A percentile compares a stretch with the other conserved stretches of the same genome.
Conservation (phyloP, 2,797 vertebrate genomes). For the Diplodus sargus region DNA sequence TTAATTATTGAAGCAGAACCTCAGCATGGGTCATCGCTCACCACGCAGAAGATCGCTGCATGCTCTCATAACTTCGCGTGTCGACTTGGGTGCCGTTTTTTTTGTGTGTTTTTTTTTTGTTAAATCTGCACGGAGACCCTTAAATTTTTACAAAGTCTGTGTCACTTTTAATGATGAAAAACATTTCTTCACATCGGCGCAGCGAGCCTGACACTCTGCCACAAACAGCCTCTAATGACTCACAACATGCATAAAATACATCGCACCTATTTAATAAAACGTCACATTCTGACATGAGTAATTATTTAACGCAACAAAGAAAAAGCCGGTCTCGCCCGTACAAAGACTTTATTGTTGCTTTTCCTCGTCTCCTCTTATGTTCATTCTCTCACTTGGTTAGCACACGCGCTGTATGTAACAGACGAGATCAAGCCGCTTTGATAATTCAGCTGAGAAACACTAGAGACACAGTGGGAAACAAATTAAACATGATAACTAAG, state of each 20-base stretch:
- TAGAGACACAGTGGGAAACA: slow-evolving; percentile 66
- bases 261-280: slow-evolving; percentile 31
- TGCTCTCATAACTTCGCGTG: slow-evolving; percentile 20
- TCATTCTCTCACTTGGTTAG: slow-evolving; percentile 30
- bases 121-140: slow-evolving; percentile 28
- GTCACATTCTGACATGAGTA: slow-evolving; percentile 8
- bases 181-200: too few species aligned
- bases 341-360: slow-evolving; percentile 16
- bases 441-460: slow-evolving; percentile 65
- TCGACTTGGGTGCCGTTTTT: slow-evolving; percentile 16
- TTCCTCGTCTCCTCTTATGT: not conserved
- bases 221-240: slow-evolving; percentile 36
- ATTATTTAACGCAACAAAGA: slow-evolving; percentile 1
- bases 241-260: slow-evolving; percentile 8
- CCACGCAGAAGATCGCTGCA: slow-evolving; percentile 26
- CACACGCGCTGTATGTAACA: slow-evolving; percentile 38
- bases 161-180: slow-evolving; percentile 21
- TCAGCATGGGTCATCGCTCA: slow-evolving; percentile 70
- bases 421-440: slow-evolving; percentile 61
- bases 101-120: slow-evolving; percentile 6
- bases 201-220: too few species aligned
- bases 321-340: slow-evolving; percentile 16
- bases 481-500: slow-evolving; percentile 75
- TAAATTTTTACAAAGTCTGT: slow-evolving; percentile 33
- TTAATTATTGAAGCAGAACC: slow-evolving; percentile 79